phyloP scores from a whole-genome alignment of 64 coral and sea anemone species.

The Actinia equina region DNA sequence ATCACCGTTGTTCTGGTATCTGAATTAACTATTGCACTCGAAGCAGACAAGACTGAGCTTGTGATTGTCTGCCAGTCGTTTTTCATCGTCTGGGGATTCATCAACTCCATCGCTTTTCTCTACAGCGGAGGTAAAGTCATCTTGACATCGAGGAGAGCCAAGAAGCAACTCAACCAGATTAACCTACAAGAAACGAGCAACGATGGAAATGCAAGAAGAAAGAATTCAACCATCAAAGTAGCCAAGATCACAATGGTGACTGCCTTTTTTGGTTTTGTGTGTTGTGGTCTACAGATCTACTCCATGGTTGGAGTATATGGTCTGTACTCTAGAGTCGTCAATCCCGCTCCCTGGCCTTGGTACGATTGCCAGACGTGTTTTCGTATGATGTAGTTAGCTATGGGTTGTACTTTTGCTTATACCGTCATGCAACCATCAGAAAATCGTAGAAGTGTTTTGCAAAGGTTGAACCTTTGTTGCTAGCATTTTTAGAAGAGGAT shows the following conservation, averaged over 20 bases:
- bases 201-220: too few relatives aligned
- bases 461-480: too few relatives aligned
- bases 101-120: too few relatives aligned
- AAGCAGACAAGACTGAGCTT: too few relatives aligned
- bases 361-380: conserved; percentile 49
- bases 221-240: too few relatives aligned
- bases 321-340: conserved; percentile 31
- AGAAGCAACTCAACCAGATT: too few relatives aligned
- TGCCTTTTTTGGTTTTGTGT: conserved; percentile 31
- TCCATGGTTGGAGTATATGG: conserved; percentile 67
- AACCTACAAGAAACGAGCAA: too few relatives aligned
- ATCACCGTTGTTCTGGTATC: conserved; percentile 30
- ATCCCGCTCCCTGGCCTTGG: conserved; percentile 67
- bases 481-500: too few relatives aligned
- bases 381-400: conserved; percentile 46
- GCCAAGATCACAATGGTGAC: not conserved
- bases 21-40: not conserved
- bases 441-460: not conserved
- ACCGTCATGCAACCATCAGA: conserved; percentile 42
- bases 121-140: too few relatives aligned
- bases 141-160: too few relatives aligned
- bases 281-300: conserved; percentile 56
- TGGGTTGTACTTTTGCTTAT: conserved; percentile 57
- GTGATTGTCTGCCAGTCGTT: too few relatives aligned
- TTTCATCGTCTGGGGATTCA: too few relatives aligned